Evolutionary conservation across 2,113 vertebrate species (phyloP), one percentile per base, ranked within the genome.

Genomic region (Elachura formosa): DNA sequence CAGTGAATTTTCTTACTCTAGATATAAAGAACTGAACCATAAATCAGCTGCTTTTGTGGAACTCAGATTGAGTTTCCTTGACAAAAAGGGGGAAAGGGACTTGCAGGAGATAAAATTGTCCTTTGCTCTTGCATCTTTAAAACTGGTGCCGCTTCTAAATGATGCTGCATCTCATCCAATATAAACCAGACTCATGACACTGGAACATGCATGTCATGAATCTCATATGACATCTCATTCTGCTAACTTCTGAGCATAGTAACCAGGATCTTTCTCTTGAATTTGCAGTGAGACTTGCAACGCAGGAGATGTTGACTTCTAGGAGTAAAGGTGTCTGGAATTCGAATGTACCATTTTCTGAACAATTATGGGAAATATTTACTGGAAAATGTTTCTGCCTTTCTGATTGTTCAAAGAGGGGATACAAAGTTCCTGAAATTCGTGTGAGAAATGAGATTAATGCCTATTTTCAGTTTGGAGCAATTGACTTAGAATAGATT

Each of bases 321-420:
- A 81, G 40, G 66, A 94, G 69, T 92, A 95, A 87, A 90, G 61
- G 51, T 72, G 48, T 71, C 85, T 96, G 94, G 93, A 97, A 96
- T 83, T 81, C 73, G 84, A 87, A 9, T 79, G 54, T 87, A 77
- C 87, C n/a, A 5, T 81, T 91, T 82, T 91, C 23, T 78, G 84
- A 97, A 98, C 92, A 98, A 97, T 97, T 79, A 94, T 96, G 94
- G 95, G 96, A 97, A 96, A 94, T 54, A 90, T 67, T 79, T 96
- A 91, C 83, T 89, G 62, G 94, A 93, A 97, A 95, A 95, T 73
- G 29, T 51, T 97, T 96, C 92, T 97, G 84, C 46, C 51, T 55
- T 92, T 93, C 87, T 78, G 78, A 75, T 34, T 96, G 62, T 96
- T 97, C 96, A 97, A 96, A 96, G 90, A 96, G 81, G 93, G 78